Base-by-base conservation (phyloP, 2,888 invertebrate genomes). In the Eupithecia pulchellata region DNA sequence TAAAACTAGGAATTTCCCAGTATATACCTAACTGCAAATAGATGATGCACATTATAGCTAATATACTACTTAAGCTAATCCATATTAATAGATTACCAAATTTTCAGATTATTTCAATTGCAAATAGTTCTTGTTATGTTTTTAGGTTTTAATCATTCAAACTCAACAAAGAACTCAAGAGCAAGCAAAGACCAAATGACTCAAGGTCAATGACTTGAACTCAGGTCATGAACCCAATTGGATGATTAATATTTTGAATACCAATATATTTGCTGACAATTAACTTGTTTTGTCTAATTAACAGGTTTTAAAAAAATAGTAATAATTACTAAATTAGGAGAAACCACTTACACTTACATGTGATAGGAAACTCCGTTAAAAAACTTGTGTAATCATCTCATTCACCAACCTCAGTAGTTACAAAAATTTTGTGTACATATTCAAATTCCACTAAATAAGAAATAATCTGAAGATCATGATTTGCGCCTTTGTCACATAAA, bases 191-290 rank as follows among this genome's bases (percentile, higher is more conserved):
- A 52, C 11, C 11, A 11, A 52, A 52, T 25, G 13, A 60, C 9
- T 60, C 29, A 11, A 60, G 58, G 58, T 32, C 30, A 30, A 30
- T 60, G 58, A 32, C 58, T n/a, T 60, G 11, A n/a, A 11, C 58
- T 30, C 6, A 60, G 32, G 58, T 60, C 58, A 60, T 60, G 30
- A 60, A 60, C 58, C 32, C 11, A 60, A 20, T 30, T 20, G 17
- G 17, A 20, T 60, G 52, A 52, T 52, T 25, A 25, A 8, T 4
- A 52, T 25, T 52, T 52, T 52, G 20, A 52, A 25, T 4, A 11
- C 25, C 25, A 25, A 25, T 52, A 52, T 11, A 47, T 39, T n/a
- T n/a, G 1, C 6, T 39, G 39, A 2, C 4, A 5, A 5, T 32
- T 32, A 6, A 6, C 17, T 17, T 34, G 34, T 34, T 34, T 11